Evolutionary conservation across 2,113 vertebrate species (phyloP).

Genomic region (Miniopterus natalensis): DNA sequence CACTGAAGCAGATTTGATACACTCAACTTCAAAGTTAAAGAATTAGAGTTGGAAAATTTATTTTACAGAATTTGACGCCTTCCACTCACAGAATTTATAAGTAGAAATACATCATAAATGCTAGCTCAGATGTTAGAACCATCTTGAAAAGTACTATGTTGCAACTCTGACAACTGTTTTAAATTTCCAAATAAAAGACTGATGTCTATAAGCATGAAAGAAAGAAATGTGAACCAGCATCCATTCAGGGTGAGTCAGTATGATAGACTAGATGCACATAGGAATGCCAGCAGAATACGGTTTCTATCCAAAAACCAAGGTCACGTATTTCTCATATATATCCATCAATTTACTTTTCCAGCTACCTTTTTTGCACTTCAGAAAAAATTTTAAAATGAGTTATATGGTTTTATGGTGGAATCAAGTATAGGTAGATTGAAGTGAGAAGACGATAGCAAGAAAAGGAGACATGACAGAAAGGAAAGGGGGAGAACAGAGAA

Average conservation of each 20-base stretch:
- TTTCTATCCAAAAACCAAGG: not conserved
- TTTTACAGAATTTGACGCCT: conserved; percentile 24
- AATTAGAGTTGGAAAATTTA: conserved; percentile 49
- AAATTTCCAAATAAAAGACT: conserved; percentile 32
- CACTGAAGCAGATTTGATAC: not conserved
- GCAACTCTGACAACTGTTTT: not conserved
- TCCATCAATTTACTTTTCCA: conserved; percentile 19
- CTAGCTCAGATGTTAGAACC: conserved; percentile 8
- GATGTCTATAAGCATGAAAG: not conserved
- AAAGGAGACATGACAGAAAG: not conserved
- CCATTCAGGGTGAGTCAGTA: not conserved
- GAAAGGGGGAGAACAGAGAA: not conserved
- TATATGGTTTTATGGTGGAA: not conserved
- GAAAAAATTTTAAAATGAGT: conserved; percentile 8
- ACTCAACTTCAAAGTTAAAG: conserved; percentile 17
- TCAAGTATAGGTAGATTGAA: not conserved
- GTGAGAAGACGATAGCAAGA: not conserved
- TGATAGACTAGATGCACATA: not conserved
- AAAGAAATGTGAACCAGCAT: not conserved
- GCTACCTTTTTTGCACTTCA: not conserved
- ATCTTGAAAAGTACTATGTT: conserved; percentile 9
- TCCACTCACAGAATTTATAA: not conserved
- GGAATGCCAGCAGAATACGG: not conserved
- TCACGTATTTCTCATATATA: not conserved
- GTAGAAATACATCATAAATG: not conserved